Conservation (phyloP, 1,140 invertebrate species). For the Drosophila parabipectinata region DNA sequence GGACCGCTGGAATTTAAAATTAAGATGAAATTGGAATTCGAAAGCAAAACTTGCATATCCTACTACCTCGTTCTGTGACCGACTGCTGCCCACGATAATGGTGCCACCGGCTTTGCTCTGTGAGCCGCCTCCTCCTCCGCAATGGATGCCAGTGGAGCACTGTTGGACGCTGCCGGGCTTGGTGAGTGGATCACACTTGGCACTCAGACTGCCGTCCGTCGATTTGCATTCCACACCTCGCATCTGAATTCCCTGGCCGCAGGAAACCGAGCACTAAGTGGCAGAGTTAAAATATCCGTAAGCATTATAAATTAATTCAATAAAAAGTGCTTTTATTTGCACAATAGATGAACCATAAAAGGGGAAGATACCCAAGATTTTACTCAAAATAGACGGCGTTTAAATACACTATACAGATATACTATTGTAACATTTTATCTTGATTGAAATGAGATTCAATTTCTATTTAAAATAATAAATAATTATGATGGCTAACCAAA, state of each 20-base stretch:
- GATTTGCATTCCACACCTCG: constrained; percentile 91
- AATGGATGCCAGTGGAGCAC: constrained; percentile 89
- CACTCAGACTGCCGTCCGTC: constrained; percentile 78
- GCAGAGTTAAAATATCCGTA: constrained; percentile 12
- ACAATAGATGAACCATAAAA: constrained; percentile 43
- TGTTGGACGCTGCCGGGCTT: constrained; percentile 87
- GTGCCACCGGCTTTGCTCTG: constrained; percentile 62
- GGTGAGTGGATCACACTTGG: constrained; percentile 85
- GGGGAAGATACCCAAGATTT: too few species aligned
- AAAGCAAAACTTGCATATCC: background rate
- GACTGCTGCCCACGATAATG: constrained; percentile 80
- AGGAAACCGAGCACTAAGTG: constrained; percentile 93
- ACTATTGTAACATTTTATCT: too few species aligned
- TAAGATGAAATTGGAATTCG: background rate
- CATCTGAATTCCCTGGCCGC: constrained; percentile 92
- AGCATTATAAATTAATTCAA: constrained; percentile 79
- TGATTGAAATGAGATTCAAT: too few species aligned
- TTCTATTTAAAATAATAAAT: too few species aligned
- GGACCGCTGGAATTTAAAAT: constrained; percentile 46
- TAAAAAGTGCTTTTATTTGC: constrained; percentile 71
- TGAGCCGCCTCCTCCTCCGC: constrained; percentile 69
- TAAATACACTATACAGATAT: too few species aligned
- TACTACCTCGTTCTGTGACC: constrained; percentile 67
- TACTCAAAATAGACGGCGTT: too few species aligned
- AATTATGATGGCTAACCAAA: too few species aligned